phyloP scores from a whole-genome alignment of 2,888 invertebrate genomes.

The Ophonus ardosiacus region DNA sequence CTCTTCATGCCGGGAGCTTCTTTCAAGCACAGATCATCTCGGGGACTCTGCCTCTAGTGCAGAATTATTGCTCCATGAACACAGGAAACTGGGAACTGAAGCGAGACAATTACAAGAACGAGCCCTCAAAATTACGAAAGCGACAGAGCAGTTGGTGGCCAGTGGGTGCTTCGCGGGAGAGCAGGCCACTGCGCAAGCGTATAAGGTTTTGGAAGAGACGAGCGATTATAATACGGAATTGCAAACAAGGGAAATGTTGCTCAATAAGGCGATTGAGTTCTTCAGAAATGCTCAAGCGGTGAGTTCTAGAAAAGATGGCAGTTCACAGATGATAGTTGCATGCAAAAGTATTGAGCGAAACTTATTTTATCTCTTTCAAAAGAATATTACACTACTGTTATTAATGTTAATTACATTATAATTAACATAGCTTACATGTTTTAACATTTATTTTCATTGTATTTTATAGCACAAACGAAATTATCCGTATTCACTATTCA shows the following conservation, averaged over 20 bases:
- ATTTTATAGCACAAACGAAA: no score
- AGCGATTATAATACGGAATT: constrained; percentile 85
- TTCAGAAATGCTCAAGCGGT: constrained; percentile 84
- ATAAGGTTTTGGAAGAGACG: constrained; percentile 81
- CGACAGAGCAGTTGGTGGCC: constrained; percentile 85
- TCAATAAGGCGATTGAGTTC: constrained; percentile 84
- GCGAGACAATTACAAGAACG: constrained; percentile 86
- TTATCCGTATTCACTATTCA: no score
- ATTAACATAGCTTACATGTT: no score
- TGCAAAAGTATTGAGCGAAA: no score
- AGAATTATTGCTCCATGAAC: constrained; percentile 82
- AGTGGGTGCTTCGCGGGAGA: constrained; percentile 85
- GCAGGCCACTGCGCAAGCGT: constrained; percentile 82
- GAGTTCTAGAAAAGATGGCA: no score
- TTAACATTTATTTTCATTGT: no score
- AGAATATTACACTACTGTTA: no score
- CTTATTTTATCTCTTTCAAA: no score
- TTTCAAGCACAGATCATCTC: constrained; percentile 79
- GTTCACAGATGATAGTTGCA: no score
- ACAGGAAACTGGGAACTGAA: constrained; percentile 83
- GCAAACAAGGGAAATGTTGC: constrained; percentile 83
- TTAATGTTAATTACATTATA: no score
- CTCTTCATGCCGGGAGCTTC: constrained; percentile 77
- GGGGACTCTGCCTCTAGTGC: constrained; percentile 85
- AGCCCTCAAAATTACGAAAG: constrained; percentile 86